A percentile compares a stretch with the other conserved stretches of the same genome.
These are phyloP conservation scores for Geotrypetes seraphini DNA, from an alignment of 2,797 vertebrate species.

Conservation along the genomic window DNA sequence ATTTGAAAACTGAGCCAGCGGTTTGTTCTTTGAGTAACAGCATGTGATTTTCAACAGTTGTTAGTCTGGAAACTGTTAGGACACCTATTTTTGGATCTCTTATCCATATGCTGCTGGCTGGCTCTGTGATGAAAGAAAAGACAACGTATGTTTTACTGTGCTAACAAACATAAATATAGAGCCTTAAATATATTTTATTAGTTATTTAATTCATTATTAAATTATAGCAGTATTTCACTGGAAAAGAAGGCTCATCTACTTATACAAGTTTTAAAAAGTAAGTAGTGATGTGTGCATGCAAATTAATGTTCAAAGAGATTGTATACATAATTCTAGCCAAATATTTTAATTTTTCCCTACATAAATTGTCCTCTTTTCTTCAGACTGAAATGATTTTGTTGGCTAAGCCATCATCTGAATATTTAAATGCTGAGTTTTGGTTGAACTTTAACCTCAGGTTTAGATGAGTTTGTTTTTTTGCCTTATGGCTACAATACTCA, in stretches of 20 bases:
- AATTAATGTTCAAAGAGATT: too few species aligned
- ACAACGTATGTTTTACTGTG: conserved; percentile 35
- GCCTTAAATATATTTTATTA: conserved; percentile 24
- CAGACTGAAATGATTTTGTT: too few species aligned
- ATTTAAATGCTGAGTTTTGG: too few species aligned
- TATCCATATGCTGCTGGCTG: conserved; percentile 21
- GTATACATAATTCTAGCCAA: too few species aligned
- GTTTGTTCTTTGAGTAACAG: conserved; percentile 29
- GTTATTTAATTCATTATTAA: conserved; percentile 13
- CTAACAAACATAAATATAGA: conserved; percentile 14
- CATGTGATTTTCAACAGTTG: conserved; percentile 17
- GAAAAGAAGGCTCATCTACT: background rate
- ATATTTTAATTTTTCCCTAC: too few species aligned
- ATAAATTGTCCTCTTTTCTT: too few species aligned
- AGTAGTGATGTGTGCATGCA: too few species aligned
- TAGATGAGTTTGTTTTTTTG: too few species aligned
- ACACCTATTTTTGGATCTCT: conserved; percentile 25
- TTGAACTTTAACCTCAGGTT: too few species aligned
- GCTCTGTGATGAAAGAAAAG: conserved; percentile 31
- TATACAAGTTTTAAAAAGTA: too few species aligned
- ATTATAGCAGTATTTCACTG: conserved; percentile 3
- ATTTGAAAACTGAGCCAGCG: conserved; percentile 37
- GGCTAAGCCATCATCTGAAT: too few species aligned
- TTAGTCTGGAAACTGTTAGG: conserved; percentile 24
- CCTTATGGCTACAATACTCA: too few species aligned